Base-by-base conservation (phyloP, 1,140 invertebrate species). In the Drosophila funebris region DNA sequence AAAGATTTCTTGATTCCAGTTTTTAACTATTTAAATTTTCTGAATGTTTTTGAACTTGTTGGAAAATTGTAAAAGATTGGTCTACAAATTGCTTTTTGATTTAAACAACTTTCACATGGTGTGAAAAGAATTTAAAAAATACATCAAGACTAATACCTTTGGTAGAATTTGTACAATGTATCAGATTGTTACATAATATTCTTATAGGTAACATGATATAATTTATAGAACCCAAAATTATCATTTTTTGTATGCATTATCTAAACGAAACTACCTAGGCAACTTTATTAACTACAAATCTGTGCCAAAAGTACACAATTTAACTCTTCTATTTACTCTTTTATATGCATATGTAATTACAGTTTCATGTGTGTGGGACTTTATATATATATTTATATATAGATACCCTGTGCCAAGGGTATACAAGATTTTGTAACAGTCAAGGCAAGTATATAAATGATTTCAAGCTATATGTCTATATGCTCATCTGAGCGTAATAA, bases 271-370 rank as follows among this genome's bases (percentile, higher is more conserved):
- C n/a, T n/a, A n/a, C 58, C 20, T 14, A 22, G 31, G 37, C n/a
- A 20, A 66, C 43, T 27, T 57, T 27, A 58, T 66, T 57, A 64
- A 56, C 41, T 53, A n/a, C 50, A 8, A 16, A 41, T 58, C 48
- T 44, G 33, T 39, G 9, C 14, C 9, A 29, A 43, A 41, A 52
- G 33, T 43, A 50, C 50, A 43, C 44, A 58, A 52, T 36, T 46
- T n/a, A n/a, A n/a, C 3, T 44, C 5, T 13, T 41, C 18, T 43
- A 44, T 57, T 58, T 57, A 53, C 14, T 52, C 22, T 58, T 14
- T 44, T 72, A 58, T 60, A 52, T 66, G 53, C 52, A 60, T 60
- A 68, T 46, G 64, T 24, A 68, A 73, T 67, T 70, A 70, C 46
- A 56, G 20, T 41, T 9, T n/a, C 11, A 48, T 56, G 33, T 24